These are phyloP conservation scores for Parapristionchus giblindavisi DNA, from an alignment of 2,888 invertebrate genomes.

Conservation along the genomic window DNA sequence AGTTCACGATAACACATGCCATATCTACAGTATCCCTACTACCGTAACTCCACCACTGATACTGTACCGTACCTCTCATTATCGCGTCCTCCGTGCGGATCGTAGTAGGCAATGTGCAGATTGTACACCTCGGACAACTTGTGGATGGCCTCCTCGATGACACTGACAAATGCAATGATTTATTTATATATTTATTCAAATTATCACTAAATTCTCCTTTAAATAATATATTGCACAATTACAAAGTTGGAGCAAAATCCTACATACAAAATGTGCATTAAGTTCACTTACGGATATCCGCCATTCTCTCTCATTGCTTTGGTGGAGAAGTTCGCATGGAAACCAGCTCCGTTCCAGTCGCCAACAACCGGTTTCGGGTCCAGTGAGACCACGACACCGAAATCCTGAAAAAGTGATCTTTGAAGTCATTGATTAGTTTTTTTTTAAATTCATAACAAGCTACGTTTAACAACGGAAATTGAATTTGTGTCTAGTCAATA, in stretches of 20 bases:
- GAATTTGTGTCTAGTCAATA: not conserved
- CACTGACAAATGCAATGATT: not conserved
- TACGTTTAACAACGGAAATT: not conserved
- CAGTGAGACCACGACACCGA: constrained; percentile 31
- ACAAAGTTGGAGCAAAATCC: too few relatives aligned
- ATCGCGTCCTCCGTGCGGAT: constrained; percentile 85
- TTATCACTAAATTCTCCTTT: not conserved
- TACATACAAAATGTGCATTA: too few relatives aligned
- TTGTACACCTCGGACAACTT: constrained; percentile 88
- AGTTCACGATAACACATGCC: too few relatives aligned
- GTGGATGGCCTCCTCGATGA: constrained; percentile 92
- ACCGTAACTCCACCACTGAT: too few relatives aligned
- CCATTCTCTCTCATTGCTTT: constrained; percentile 87
- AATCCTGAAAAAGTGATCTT: constrained; percentile 11
- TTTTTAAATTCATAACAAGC: too few relatives aligned
- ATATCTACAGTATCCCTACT: too few relatives aligned
- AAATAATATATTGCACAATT: too few relatives aligned
- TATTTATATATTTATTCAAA: not conserved
- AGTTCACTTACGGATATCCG: constrained; percentile 74
- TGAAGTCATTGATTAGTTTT: too few relatives aligned
- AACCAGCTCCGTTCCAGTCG: constrained; percentile 93
- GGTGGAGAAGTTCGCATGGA: constrained; percentile 94
- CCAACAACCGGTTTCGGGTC: constrained; percentile 43
- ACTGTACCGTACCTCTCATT: constrained; percentile 82
- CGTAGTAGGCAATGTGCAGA: constrained; percentile 93